Evolutionary conservation across 2,113 vertebrate species (phyloP).

Genomic region (Ptilonorhynchus violaceus): DNA sequence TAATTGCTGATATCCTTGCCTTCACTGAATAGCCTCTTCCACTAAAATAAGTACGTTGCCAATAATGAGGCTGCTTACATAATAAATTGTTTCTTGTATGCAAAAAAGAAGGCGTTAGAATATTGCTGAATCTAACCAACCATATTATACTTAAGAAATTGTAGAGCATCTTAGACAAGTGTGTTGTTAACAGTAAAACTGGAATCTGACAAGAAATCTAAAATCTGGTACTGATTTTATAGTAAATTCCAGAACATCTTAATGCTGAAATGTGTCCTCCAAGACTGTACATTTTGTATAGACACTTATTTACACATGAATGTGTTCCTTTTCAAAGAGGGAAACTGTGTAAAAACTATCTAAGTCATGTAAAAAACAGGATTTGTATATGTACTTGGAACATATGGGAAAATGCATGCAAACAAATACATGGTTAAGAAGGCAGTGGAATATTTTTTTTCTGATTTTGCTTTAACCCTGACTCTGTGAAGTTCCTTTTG

Average conservation of each 20-base stretch:
- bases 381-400: neutral
- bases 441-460: neutral
- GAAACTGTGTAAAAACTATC: neutral
- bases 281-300: neutral
- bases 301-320: neutral
- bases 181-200: neutral
- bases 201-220: neutral
- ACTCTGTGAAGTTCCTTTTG: neutral
- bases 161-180: neutral
- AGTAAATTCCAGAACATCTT: neutral
- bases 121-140: neutral
- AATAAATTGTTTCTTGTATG: neutral
- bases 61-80: neutral
- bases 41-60: neutral
- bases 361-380: neutral
- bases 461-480: neutral
- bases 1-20: neutral
- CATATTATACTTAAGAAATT: neutral
- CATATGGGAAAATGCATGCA: neutral
- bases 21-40: neutral
- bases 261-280: neutral
- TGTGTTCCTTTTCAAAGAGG: neutral
- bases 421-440: neutral
- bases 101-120: neutral
- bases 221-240: neutral